These are phyloP conservation scores for Acronicta leporina DNA, from an alignment of 2,888 invertebrate genomes.

Conservation along the genomic window DNA sequence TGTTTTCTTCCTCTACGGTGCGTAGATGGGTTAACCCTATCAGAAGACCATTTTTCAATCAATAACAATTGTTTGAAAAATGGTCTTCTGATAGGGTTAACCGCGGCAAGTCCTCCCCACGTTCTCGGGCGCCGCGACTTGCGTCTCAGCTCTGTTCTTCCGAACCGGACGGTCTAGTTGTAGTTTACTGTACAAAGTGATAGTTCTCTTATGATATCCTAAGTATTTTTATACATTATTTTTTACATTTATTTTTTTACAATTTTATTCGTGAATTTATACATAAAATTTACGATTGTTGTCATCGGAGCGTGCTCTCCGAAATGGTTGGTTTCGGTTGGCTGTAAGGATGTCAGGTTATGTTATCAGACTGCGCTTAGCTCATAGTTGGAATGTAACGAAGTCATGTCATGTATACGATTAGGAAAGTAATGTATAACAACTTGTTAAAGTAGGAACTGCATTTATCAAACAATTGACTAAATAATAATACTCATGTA, in stretches of 20 bases:
- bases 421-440: conserved; percentile 75
- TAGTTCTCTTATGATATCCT: conserved; percentile 88
- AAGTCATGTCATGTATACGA: conserved; percentile 85
- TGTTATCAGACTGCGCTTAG: conserved; percentile 70
- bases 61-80: conserved; percentile 13
- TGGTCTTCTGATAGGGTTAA: conserved; percentile 2
- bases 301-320: conserved; percentile 65
- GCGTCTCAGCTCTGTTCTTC: conserved; percentile 76
- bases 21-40: conserved; percentile 13
- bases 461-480: conserved; percentile 85
- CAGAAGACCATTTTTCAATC: too few species aligned
- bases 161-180: conserved; percentile 77
- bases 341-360: conserved; percentile 68
- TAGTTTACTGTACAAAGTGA: conserved; percentile 88
- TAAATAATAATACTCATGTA: conserved; percentile 87
- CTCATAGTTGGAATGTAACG: conserved; percentile 63
- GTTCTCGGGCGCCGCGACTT: conserved; percentile 12
- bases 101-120: conserved; percentile 15
- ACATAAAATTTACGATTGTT: conserved; percentile 78
- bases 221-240: conserved; percentile 89
- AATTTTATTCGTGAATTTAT: conserved; percentile 84
- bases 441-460: conserved; percentile 81
- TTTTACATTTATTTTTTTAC: conserved; percentile 87
- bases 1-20: conserved; percentile 14
- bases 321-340: conserved; percentile 76